Evolutionary conservation across 1,140 invertebrate genomes (phyloP).

Genomic region (Formica exsecta): DNA sequence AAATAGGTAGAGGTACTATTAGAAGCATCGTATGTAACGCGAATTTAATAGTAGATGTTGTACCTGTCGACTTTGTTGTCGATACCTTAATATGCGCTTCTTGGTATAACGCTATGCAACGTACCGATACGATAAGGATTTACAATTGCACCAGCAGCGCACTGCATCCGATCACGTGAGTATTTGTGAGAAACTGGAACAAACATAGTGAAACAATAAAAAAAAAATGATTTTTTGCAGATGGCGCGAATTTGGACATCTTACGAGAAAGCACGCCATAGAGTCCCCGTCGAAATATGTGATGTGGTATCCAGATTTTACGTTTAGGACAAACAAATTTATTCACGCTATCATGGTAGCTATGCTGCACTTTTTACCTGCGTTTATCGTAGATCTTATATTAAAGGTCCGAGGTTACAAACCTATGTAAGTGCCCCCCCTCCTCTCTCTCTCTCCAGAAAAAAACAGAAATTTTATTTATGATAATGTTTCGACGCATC

Average conservation of each 20-base stretch:
- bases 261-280: constrained; percentile 90
- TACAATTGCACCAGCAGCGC: constrained; percentile 97
- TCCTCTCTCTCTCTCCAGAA: neutral
- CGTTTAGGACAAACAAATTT: constrained; percentile 91
- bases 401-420: constrained; percentile 91
- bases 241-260: constrained; percentile 92
- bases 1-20: constrained; percentile 94
- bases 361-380: constrained; percentile 92
- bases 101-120: constrained; percentile 90
- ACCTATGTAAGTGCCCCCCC: constrained; percentile 89
- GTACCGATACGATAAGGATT: constrained; percentile 89
- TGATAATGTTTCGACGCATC: neutral
- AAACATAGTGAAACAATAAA: neutral
- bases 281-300: constrained; percentile 93
- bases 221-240: constrained; percentile 76
- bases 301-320: constrained; percentile 95
- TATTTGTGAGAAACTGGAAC: neutral
- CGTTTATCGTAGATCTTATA: constrained; percentile 92
- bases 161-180: constrained; percentile 91
- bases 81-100: constrained; percentile 95
- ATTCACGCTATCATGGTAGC: constrained; percentile 91
- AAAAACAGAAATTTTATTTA: neutral
- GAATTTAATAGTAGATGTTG: constrained; percentile 92
- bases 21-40: constrained; percentile 93
- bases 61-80: constrained; percentile 96